Base-by-base conservation (phyloP, 2,888 invertebrate species). In the Allophyes oxyacanthae region DNA sequence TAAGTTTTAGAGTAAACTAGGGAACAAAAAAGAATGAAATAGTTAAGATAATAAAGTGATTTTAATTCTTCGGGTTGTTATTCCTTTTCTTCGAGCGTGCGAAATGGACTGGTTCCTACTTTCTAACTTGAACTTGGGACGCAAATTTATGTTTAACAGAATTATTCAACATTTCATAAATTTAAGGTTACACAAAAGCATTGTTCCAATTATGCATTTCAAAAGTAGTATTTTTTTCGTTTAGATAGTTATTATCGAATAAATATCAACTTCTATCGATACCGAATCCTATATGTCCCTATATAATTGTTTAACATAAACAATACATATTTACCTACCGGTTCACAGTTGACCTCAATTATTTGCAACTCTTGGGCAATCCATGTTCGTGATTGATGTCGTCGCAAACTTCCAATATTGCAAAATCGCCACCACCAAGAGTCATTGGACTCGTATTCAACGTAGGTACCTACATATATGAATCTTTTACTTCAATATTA, bases 331-430 rank as follows among this genome's bases (percentile, higher is more conserved):
- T 32, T 46, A 54, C 68, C 63, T 54, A 68, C 57, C 28, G 40
- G 8, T 38, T 46, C 28, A 34, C 37, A 41, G n/a, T 45, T 84
- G 90, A 88, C 91, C 91, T 87, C 86, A 71, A 78, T 86, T 72
- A 42, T 63, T 64, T 51, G 79, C 78, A 83, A 87, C 67, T 82
- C 66, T 91, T 91, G 84, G 70, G 90, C 88, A 91, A 91, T 88
- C 81, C 60, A 58, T 52, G 51, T 59, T 33, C 7, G 56, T 59
- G 40, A 52, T 42, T 58, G 58, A 64, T 75, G 71, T 69, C 77
- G 78, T 75, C 76, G 78, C 75, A 62, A 75, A 78, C 63, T 79
- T 77, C 64, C 52, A 61, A 61, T 57, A 72, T 85, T 87, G 88
- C 89, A 82, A 77, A 86, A 85, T 82, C 57, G 30, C 60, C 68